Conservation (phyloP, 2,888 invertebrate genomes). For the Scaptomyza cyrtandrae region DNA sequence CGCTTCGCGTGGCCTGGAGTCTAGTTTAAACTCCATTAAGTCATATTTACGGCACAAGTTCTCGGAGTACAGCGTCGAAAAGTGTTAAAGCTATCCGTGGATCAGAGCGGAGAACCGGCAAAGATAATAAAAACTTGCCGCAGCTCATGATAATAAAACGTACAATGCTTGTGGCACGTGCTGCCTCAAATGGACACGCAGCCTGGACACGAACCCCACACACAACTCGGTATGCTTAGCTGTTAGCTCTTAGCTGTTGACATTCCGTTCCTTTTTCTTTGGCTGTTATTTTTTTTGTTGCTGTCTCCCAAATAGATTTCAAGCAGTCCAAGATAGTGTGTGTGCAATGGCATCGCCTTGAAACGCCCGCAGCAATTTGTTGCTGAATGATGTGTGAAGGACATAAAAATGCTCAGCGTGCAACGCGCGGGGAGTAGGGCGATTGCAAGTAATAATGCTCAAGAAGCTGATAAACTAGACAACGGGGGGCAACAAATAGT, state of each 20-base stretch:
- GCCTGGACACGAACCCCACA: slow-evolving; percentile 65
- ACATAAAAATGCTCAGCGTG: slow-evolving; percentile 68
- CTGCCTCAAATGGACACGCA: slow-evolving; percentile 73
- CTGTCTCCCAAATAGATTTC: slow-evolving; percentile 73
- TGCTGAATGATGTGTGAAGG: slow-evolving; percentile 80
- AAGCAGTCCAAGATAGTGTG: slow-evolving; percentile 49
- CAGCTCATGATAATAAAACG: slow-evolving; percentile 77
- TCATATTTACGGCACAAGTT: slow-evolving; percentile 73
- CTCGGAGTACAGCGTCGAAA: slow-evolving; percentile 40
- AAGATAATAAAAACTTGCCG: slow-evolving; percentile 77
- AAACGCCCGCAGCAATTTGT: slow-evolving; percentile 78
- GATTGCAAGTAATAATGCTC: neutral
- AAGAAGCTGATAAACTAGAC: slow-evolving; percentile 58
- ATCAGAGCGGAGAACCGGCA: slow-evolving; percentile 11
- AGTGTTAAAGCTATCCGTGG: slow-evolving; percentile 68
- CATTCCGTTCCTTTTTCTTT: slow-evolving; percentile 45
- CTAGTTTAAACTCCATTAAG: slow-evolving; percentile 77
- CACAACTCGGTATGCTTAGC: slow-evolving; percentile 44
- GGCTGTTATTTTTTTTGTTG: slow-evolving; percentile 17
- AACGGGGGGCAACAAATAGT: slow-evolving; percentile 59
- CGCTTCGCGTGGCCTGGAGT: slow-evolving; percentile 25
- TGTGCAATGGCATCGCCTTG: slow-evolving; percentile 47
- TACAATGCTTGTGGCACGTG: slow-evolving; percentile 72
- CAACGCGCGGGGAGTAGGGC: slow-evolving; percentile 13
- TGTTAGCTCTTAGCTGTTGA: slow-evolving; percentile 56